Evolutionary conservation across 2,888 invertebrate species (phyloP).

Genomic region (Cryptocephalus moraei): DNA sequence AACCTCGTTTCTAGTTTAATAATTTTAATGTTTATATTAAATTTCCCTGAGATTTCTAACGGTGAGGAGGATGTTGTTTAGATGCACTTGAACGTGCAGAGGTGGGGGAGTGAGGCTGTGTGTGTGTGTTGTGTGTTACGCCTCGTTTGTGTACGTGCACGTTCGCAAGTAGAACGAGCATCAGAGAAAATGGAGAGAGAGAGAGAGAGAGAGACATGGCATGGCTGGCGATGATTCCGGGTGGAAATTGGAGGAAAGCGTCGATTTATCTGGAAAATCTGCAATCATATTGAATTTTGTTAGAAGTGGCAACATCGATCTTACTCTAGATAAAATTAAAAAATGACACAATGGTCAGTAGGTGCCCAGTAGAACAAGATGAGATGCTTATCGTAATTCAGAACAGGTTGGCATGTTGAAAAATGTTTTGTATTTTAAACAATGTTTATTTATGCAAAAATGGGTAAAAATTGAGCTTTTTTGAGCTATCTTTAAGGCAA

Average conservation of each 20-base stretch:
- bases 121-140: not conserved
- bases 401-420: too few relatives aligned
- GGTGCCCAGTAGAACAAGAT: too few relatives aligned
- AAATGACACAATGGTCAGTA: too few relatives aligned
- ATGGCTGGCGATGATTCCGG: not conserved
- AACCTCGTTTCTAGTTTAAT: slow-evolving; percentile 22
- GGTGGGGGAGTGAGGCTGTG: not conserved
- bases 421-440: too few relatives aligned
- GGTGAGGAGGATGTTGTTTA: slow-evolving; percentile 2
- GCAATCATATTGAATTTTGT: too few relatives aligned
- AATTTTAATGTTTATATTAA: slow-evolving; percentile 21
- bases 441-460: too few relatives aligned
- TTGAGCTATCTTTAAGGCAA: too few relatives aligned
- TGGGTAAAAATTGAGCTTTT: too few relatives aligned
- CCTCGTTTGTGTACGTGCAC: not conserved
- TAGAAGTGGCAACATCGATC: too few relatives aligned
- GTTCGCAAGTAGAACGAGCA: not conserved
- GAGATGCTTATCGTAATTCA: too few relatives aligned
- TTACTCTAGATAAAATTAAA: too few relatives aligned
- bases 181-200: not conserved
- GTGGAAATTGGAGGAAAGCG: not conserved
- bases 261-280: too few relatives aligned
- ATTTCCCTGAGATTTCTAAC: slow-evolving; percentile 20
- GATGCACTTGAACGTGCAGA: slow-evolving; percentile 1
- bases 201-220: not conserved